These are phyloP conservation scores for Benthochromis sp. DNA, from an alignment of 2,113 vertebrate species.

Conservation along the genomic window DNA sequence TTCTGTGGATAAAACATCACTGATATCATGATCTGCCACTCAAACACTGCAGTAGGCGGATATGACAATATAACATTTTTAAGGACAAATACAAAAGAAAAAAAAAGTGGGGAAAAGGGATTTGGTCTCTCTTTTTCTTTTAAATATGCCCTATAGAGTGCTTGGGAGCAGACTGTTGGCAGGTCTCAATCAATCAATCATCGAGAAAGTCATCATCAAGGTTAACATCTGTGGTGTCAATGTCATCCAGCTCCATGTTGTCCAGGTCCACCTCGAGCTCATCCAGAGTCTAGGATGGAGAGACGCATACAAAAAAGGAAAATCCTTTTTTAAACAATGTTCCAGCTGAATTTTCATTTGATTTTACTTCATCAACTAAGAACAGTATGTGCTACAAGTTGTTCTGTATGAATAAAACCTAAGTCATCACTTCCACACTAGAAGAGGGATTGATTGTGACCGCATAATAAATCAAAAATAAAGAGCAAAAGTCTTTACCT, in stretches of 20 bases:
- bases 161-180: background rate
- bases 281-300: slow-evolving; percentile 71
- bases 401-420: background rate
- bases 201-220: slow-evolving; percentile 90
- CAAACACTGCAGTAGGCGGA: background rate
- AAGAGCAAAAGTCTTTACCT: slow-evolving; percentile 13
- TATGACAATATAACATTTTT: slow-evolving; percentile 42
- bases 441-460: background rate
- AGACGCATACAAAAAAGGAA: background rate
- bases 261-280: slow-evolving; percentile 93
- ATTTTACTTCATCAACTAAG: background rate
- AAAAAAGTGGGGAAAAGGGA: background rate
- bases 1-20: slow-evolving; percentile 3
- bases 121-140: slow-evolving; percentile 63
- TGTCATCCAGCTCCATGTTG: slow-evolving; percentile 94
- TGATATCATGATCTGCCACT: background rate
- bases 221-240: slow-evolving; percentile 94
- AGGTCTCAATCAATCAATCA: slow-evolving; percentile 58
- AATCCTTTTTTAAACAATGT: background rate
- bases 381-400: background rate
- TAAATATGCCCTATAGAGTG: slow-evolving; percentile 51
- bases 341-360: background rate
- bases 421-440: background rate
- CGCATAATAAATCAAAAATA: background rate
- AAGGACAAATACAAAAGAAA: slow-evolving; percentile 57